Conservation (phyloP, 2,797 vertebrate species). For the Pseudochromis fuscus region DNA sequence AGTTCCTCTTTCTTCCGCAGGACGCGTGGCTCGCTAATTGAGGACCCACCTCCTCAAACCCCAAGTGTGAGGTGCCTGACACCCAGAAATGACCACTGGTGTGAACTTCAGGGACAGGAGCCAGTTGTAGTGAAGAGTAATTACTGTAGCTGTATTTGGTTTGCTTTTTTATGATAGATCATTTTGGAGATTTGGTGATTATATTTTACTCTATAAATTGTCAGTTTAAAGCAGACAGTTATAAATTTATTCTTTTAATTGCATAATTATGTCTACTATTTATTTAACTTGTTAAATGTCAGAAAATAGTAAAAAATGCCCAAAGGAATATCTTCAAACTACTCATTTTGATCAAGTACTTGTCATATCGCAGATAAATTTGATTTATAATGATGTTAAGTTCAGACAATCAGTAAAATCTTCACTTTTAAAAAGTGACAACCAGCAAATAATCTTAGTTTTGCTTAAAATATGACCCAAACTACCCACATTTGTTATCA, state of each 20-base stretch:
- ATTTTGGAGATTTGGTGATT: neutral
- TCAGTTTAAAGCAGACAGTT: no score
- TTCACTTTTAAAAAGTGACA: neutral
- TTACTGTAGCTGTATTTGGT: constrained; percentile 24
- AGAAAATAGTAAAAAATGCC: neutral
- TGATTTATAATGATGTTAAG: neutral
- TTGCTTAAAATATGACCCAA: neutral
- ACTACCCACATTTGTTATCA: neutral
- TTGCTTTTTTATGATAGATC: neutral
- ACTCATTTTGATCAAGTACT: neutral
- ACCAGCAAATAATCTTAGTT: neutral
- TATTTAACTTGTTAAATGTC: neutral
- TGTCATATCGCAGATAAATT: no score
- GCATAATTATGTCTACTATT: neutral
- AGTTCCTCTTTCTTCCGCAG: constrained; percentile 76
- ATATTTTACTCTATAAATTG: constrained; percentile 9
- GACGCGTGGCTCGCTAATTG: constrained; percentile 82
- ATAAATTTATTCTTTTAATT: neutral
- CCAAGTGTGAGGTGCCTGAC: constrained; percentile 70
- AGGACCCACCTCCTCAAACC: constrained; percentile 65
- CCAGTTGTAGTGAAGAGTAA: neutral
- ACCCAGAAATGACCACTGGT: constrained; percentile 66
- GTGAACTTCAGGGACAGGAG: constrained; percentile 55
- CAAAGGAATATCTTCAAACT: neutral
- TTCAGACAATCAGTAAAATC: neutral